Base-by-base conservation (phyloP, 2,888 invertebrate species). In the Ormyrus labotus region DNA sequence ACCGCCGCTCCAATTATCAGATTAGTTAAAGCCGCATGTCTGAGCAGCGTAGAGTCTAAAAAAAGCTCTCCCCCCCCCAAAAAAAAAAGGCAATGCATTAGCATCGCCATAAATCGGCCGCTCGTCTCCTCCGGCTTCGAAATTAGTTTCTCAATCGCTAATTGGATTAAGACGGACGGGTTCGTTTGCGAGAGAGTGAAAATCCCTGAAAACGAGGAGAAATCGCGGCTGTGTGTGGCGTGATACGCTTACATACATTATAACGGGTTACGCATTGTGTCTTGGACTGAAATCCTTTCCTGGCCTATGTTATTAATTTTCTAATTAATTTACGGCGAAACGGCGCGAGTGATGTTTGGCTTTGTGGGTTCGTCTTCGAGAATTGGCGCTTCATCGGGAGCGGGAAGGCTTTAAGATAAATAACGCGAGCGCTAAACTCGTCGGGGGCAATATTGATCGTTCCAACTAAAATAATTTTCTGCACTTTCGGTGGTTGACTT, bases 181-280 rank as follows among this genome's bases (percentile, higher is more conserved):
- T 11, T 48, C 67, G 7, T 19, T 19, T 50, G 48, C 19, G 50
- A 19, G 51, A 34, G 34, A 76, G 75, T 64, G 79, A 81, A 76
- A 72, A 81, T 75, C 13, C 64, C 13, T 74, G 72, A 71, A 81
- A 81, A 81, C 61, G 71, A 78, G 19, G 78, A 68, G 81, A 82
- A 82, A 82, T 79, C 67, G 67, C 50, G 58, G 53, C 60, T 13
- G 13, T 13, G 13, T 13, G 64, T 7, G 71, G 34, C 34, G 34
- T 34, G 57, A 70, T 69, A 57, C 69, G 60, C 67, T 45, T 48
- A 74, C 63, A n/a, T 51, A 64, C 73, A 70, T 69, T 73, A 64
- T 71, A 72, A 78, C 64, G 70, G 70, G 73, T 60, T 81, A 51
- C 53, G 67, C 67, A 61, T 78, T 82, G 77, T 34, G 34, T 80